A percentile compares a stretch with the other conserved stretches of the same genome.
Evolutionary conservation across 2,888 invertebrate genomes (phyloP).

Genomic region (Drosophila niveifrons): DNA sequence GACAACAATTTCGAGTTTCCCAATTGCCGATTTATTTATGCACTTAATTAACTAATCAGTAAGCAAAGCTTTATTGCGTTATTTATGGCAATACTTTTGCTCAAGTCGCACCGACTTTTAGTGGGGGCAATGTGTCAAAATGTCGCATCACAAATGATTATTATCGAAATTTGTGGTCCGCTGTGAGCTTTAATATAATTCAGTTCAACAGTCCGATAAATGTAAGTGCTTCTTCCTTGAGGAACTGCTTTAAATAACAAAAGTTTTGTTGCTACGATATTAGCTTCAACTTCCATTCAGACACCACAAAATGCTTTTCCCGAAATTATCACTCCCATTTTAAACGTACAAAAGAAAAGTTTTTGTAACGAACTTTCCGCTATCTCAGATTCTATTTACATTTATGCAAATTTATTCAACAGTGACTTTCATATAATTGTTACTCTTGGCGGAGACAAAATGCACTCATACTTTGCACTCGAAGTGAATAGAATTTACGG

Average conservation of each 20-base stretch:
- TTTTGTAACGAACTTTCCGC: slow-evolving; percentile 2
- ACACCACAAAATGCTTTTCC: slow-evolving; percentile 1
- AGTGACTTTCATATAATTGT: slow-evolving; percentile 47
- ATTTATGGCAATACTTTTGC: neutral
- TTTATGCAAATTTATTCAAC: slow-evolving; percentile 63
- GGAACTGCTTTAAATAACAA: neutral
- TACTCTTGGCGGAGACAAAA: slow-evolving; percentile 20
- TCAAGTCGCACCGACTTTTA: neutral
- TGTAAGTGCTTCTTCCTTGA: neutral
- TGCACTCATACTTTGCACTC: slow-evolving; percentile 10
- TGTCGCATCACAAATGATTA: neutral
- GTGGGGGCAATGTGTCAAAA: neutral
- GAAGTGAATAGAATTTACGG: slow-evolving; percentile 16
- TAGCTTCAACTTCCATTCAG: slow-evolving; percentile 1
- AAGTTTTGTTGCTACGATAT: neutral
- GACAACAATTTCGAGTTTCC: slow-evolving; percentile 7
- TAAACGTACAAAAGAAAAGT: slow-evolving; percentile 7
- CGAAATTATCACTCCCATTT: slow-evolving; percentile 7
- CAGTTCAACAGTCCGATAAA: neutral
- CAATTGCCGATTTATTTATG: slow-evolving; percentile 16
- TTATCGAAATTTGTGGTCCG: neutral
- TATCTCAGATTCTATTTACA: slow-evolving; percentile 23
- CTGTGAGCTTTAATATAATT: neutral
- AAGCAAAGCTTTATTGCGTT: slow-evolving; percentile 1
- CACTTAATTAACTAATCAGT: slow-evolving; percentile 19